Base-by-base conservation (phyloP, 2,888 invertebrate species). In the Macrosoma leucophasiata region DNA sequence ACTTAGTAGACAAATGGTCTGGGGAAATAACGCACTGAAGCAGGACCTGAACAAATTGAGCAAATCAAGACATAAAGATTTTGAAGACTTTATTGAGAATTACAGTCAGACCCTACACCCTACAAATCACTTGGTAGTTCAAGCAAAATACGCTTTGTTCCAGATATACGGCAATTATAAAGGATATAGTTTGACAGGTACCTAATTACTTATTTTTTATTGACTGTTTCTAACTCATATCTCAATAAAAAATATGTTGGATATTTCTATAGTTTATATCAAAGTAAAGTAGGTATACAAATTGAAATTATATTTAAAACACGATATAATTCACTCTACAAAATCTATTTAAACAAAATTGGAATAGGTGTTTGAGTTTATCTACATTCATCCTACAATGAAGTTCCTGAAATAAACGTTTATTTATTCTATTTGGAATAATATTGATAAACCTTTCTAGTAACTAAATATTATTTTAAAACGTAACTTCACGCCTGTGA, bases 131-230 rank as follows among this genome's bases (percentile, higher is more conserved):
- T 87, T 91, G 47, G 77, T 90, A 0, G 63, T 91, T 10, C 88
- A 90, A 58, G 87, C 90, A 1, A 91, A 92, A 58, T 87, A 91
- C 57, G 89, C 89, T 2, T 68, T 92, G 18, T 78, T 87, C 27
- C 91, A 92, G 62, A 82, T 91, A 43, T 91, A 91, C 57, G 90
- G 90, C 38, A 88, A 87, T 62, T 68, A 74, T 4, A 76, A 85
- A 35, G 88, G 87, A 47, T 89, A 84, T 52, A 55, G 57, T 17
- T 68, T 88, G 47, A 53, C 81, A 56, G 89, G 90, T 89, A 65
- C 51, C 15, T 24, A 39, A 1, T 14, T 15, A 15, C 9, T 27
- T 9, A 11, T 3, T 4, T 22, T 14, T 21, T 14, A 11, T 10
- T 19, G 1, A 17, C n/a, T 26, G 23, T 21, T 29, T 2, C 1